Conservation (phyloP, 2,888 invertebrate genomes). For the Unio delphinus region DNA sequence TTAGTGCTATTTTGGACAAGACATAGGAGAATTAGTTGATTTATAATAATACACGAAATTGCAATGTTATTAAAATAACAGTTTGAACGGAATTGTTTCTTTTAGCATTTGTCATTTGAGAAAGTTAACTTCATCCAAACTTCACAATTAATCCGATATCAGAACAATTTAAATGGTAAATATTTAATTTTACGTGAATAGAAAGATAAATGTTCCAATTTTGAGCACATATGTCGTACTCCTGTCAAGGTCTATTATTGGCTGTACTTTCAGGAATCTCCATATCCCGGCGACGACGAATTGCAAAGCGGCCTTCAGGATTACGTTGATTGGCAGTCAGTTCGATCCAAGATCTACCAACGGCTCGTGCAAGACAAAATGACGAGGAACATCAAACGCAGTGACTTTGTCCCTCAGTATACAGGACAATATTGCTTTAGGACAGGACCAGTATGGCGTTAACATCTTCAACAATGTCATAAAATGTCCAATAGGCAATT, state of each 20-base stretch:
- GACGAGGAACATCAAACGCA: conserved; percentile 23
- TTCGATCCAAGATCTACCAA: conserved; percentile 48
- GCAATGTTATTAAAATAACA: no score
- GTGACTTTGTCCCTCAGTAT: conserved; percentile 43
- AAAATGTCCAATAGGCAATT: no score
- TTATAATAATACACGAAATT: no score
- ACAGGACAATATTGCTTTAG: conserved; percentile 56
- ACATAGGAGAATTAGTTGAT: no score
- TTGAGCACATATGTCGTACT: not conserved
- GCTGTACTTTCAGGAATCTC: conserved; percentile 48
- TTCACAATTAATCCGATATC: not conserved
- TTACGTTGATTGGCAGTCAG: conserved; percentile 57
- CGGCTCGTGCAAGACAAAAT: conserved; percentile 39
- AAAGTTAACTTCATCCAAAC: no score
- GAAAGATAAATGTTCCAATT: conserved; percentile 1
- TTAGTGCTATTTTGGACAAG: no score
- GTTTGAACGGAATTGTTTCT: no score
- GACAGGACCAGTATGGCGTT: conserved; percentile 44
- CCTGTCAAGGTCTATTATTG: not conserved
- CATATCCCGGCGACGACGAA: conserved; percentile 52
- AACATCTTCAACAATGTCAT: no score
- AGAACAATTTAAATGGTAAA: not conserved
- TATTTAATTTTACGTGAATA: not conserved
- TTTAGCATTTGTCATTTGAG: no score
- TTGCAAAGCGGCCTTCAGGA: conserved; percentile 53